These are phyloP conservation scores for Channa striata DNA, from an alignment of 2,797 vertebrate genomes.

Conservation along the genomic window DNA sequence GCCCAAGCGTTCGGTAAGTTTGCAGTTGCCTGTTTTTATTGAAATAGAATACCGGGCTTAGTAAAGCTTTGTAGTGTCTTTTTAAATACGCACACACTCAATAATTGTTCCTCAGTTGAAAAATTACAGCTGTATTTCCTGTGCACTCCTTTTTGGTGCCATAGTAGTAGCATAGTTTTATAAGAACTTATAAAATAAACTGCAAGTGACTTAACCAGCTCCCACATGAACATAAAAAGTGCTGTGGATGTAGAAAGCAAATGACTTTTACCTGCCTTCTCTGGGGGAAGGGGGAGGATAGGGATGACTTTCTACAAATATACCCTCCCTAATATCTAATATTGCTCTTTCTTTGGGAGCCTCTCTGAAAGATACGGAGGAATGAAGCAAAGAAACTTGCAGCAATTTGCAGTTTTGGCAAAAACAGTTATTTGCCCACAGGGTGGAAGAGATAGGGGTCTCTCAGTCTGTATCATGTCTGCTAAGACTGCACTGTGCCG, in stretches of 20 bases:
- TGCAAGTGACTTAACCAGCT: conserved; percentile 72
- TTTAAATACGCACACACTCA: conserved; percentile 7
- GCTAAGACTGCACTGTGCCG: neutral
- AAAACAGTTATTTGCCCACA: conserved; percentile 27
- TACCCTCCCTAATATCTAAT: conserved; percentile 81
- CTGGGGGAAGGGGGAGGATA: conserved; percentile 78
- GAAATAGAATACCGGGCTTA: conserved; percentile 52
- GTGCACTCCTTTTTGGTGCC: conserved; percentile 68
- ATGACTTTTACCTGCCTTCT: conserved; percentile 85
- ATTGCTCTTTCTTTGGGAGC: conserved; percentile 61
- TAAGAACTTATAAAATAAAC: conserved; percentile 86
- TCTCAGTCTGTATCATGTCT: conserved; percentile 15
- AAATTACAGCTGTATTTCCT: conserved; percentile 81
- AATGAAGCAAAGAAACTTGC: conserved; percentile 67
- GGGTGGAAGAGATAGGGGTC: conserved; percentile 5
- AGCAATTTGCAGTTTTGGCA: conserved; percentile 58
- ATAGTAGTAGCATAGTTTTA: conserved; percentile 83
- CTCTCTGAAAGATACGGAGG: conserved; percentile 64
- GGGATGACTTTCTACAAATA: conserved; percentile 83
- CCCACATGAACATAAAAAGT: conserved; percentile 84
- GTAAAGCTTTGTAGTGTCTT: conserved; percentile 52
- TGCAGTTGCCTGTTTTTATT: conserved; percentile 55
- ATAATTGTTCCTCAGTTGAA: conserved; percentile 72
- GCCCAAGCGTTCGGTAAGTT: conserved; percentile 23
- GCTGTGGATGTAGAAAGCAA: conserved; percentile 78